phyloP scores from a whole-genome alignment of 2,797 vertebrate species.

The Paratrypauchen microcephalus region DNA sequence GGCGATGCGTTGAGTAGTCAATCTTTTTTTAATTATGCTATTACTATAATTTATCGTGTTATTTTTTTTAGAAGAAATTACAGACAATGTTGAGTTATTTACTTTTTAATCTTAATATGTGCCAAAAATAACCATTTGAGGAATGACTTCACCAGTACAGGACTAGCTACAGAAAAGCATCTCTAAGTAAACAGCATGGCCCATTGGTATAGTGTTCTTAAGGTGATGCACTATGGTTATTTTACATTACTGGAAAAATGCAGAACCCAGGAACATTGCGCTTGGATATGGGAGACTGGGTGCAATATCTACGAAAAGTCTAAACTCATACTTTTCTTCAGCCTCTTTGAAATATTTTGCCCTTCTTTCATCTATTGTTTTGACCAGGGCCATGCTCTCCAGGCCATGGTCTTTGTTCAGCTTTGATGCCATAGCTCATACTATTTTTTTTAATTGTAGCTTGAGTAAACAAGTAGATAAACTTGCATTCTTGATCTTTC shows the following conservation, averaged over 20 bases:
- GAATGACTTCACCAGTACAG: background rate
- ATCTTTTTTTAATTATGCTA: background rate
- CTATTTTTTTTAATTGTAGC: no score
- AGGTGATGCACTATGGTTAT: slow-evolving; percentile 6
- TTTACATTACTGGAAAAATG: background rate
- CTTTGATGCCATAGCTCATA: no score
- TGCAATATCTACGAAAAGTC: background rate
- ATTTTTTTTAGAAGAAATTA: background rate
- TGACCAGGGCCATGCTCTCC: no score
- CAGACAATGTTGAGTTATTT: background rate
- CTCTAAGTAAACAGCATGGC: slow-evolving; percentile 3
- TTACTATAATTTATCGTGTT: no score
- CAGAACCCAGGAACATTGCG: background rate
- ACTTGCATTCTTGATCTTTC: no score
- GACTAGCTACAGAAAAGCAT: background rate
- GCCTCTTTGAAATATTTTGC: no score
- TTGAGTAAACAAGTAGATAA: no score
- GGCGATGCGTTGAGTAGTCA: background rate
- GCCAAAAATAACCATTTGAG: background rate
- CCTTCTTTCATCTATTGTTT: no score
- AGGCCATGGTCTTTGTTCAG: no score
- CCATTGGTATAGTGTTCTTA: slow-evolving; percentile 9
- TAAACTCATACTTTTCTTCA: background rate
- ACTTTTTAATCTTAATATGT: background rate
- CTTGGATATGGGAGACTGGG: slow-evolving; percentile 10